Evolutionary conservation across 2,888 invertebrate genomes (phyloP), one percentile per base, ranked within the genome.

Genomic region (Siphlonurus alternatus): DNA sequence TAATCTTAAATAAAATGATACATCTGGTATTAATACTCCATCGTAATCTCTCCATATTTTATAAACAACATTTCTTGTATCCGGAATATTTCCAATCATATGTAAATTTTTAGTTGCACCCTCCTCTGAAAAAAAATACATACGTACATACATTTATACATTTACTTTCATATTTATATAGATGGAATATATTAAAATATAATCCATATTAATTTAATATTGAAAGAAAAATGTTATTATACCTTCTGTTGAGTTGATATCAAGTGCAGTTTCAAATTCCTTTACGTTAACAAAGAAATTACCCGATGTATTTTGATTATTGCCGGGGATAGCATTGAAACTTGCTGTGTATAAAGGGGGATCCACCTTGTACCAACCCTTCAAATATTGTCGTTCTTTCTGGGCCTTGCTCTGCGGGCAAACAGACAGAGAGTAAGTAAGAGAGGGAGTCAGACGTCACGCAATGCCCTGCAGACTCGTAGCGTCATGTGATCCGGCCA

Each of bases 31-130:
- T 1, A 82, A 80, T 69, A 88, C 84, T 73, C 90, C 89, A 67
- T 90, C 89, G 71, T 87, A 91, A 69, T 89, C 84, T 53, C 91
- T 80, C 89, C 90, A 91, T 15, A 89, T 81, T 73, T 89, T 83
- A 69, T 91, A 81, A 67, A 81, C 80, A 0, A 85, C 87, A 67
- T 86, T 89, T 51, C 91, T 80, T 0, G 87, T 83, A 73, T 92
- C 89, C 0, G 87, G 85, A 67, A 90, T 86, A 66, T 80, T 80
- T 1, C 90, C 90, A 64, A 87, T 81, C 79, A 89, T 82, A 72
- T 87, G 85, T 2, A 85, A 73, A 71, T 83, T 83, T 73, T 85
- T 82, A 10, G 79, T 78, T 20, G 83, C 83, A 10, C 38, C 38
- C 20, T 56, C 56, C 71, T 86, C 86, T 80, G 69, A 61, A 74